phyloP scores from a whole-genome alignment of 2,797 vertebrate genomes.

The Antennarius maculatus region DNA sequence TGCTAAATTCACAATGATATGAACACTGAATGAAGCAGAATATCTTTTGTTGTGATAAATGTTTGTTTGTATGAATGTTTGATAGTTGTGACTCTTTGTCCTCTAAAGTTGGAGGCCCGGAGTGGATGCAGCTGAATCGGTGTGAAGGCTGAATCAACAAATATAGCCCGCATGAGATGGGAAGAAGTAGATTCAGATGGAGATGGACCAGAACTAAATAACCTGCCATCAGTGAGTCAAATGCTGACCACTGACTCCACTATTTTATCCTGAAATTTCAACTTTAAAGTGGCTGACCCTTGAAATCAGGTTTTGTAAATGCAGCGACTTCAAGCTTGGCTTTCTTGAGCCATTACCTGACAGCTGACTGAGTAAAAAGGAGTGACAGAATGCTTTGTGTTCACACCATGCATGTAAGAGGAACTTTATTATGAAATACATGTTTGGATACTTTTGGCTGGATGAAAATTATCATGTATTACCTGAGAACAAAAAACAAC shows the following conservation, averaged over 20 bases:
- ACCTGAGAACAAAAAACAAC: too few relatives aligned
- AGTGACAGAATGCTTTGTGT: neutral
- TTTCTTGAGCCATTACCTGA: conserved; percentile 8
- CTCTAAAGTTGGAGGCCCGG: too few relatives aligned
- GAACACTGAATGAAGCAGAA: neutral
- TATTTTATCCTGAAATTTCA: neutral
- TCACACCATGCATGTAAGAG: too few relatives aligned
- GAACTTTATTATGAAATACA: neutral
- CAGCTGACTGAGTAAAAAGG: neutral
- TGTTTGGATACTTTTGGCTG: neutral
- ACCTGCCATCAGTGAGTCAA: neutral
- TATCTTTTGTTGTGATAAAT: neutral
- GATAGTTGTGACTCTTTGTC: neutral
- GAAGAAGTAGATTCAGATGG: neutral
- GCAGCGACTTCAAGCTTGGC: neutral
- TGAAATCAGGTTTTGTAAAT: neutral
- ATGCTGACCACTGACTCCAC: neutral
- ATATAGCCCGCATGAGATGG: neutral
- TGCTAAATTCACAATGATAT: neutral
- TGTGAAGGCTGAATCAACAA: neutral
- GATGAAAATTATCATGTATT: neutral
- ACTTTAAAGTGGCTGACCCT: neutral
- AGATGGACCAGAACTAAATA: neutral
- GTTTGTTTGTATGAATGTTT: too few relatives aligned
- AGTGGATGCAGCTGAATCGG: too few relatives aligned